Evolutionary conservation across 2,888 invertebrate species (phyloP).

Genomic region (Hydroisotoma schaefferi): DNA sequence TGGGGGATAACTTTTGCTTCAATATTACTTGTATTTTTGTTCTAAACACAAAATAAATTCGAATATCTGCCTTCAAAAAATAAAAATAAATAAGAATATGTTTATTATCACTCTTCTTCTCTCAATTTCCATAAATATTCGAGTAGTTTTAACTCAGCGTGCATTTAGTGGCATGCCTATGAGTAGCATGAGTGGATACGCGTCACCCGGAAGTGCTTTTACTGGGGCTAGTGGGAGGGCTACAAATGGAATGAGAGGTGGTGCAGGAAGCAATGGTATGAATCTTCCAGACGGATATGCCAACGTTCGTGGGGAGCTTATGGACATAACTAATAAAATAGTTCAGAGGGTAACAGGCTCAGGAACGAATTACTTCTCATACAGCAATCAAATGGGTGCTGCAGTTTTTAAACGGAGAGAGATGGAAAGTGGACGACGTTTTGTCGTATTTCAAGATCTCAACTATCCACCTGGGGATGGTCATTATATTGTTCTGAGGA

Average conservation of each 20-base stretch:
- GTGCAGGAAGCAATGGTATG: background rate
- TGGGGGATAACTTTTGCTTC: no score
- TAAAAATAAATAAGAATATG: no score
- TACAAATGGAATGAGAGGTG: background rate
- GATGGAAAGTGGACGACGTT: constrained; percentile 18
- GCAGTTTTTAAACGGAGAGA: constrained; percentile 22
- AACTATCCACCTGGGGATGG: constrained; percentile 29
- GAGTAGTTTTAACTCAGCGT: no score
- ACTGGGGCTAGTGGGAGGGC: background rate
- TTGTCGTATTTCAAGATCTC: constrained; percentile 26
- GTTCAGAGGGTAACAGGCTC: constrained; percentile 16
- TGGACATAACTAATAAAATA: constrained; percentile 31
- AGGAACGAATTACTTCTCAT: constrained; percentile 21
- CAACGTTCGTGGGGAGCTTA: constrained; percentile 17
- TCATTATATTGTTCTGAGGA: constrained; percentile 28
- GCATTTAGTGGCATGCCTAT: no score
- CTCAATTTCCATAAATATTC: no score
- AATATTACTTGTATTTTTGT: no score
- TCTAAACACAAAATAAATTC: no score
- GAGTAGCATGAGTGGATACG: no score
- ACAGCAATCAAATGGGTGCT: constrained; percentile 11
- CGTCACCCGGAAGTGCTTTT: no score
- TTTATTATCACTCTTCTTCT: no score
- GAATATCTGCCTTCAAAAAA: no score
- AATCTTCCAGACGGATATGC: constrained; percentile 18